Conservation (phyloP, 2,888 invertebrate species). For the Abrostola triplasia region DNA sequence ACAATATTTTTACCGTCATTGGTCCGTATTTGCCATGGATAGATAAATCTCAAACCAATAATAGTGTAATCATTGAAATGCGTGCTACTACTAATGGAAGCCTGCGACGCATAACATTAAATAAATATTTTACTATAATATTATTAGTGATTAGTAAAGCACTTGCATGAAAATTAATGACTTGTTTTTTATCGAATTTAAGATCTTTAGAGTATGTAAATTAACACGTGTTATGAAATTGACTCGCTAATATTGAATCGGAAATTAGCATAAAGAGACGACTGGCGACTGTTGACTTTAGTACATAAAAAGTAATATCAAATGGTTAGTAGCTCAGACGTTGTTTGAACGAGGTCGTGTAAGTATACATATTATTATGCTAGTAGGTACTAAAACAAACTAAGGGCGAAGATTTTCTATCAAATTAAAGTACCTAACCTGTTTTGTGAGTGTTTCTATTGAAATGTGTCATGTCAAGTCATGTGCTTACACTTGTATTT, state of each 20-base stretch:
- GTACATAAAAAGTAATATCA: constrained; percentile 29
- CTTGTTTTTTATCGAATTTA: constrained; percentile 27
- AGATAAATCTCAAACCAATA: constrained; percentile 53
- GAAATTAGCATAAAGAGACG: constrained; percentile 65
- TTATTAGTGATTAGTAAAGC: constrained; percentile 58
- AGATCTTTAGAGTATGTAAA: constrained; percentile 21
- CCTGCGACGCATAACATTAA: constrained; percentile 13
- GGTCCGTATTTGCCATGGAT: constrained; percentile 76
- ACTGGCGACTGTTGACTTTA: constrained; percentile 17
- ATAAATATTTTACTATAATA: constrained; percentile 46
- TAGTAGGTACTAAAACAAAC: constrained; percentile 5
- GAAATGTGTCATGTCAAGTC: background rate
- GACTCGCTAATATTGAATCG: constrained; percentile 66
- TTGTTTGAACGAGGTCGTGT: constrained; percentile 20
- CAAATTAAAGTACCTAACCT: background rate
- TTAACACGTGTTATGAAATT: constrained; percentile 41
- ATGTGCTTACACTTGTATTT: background rate
- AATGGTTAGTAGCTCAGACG: constrained; percentile 25
- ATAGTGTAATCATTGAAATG: constrained; percentile 14
- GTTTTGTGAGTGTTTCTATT: no score
- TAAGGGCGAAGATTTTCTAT: constrained; percentile 1
- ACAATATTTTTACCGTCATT: constrained; percentile 75
- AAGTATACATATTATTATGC: constrained; percentile 31
- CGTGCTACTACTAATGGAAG: constrained; percentile 6
- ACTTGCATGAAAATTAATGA: constrained; percentile 41